Evolutionary conservation across 2,797 vertebrate genomes (phyloP), one percentile per base, ranked within the genome.

Genomic region (Anisognathus igniventris): DNA sequence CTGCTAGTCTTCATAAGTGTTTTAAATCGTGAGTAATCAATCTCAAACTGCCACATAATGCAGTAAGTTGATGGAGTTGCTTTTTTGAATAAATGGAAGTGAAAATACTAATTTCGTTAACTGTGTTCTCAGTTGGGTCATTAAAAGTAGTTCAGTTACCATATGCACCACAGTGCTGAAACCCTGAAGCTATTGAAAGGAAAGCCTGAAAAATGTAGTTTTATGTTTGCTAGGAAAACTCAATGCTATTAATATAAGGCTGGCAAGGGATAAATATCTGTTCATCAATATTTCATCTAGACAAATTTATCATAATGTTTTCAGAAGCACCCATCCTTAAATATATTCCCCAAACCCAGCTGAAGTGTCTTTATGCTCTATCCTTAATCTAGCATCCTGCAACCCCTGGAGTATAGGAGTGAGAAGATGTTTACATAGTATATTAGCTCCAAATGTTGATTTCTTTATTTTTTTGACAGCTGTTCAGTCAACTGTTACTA

Each of bases 241-340:
- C 28, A 44, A 4, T 75, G 33, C 42, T 74, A 18, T 82, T 75
- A 84, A 37, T 67, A 5, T 81, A 89, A 90, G 51, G 13, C 48
- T 89, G 50, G 56, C 1, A 4, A 82, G 47, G 74, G 64, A 79
- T 82, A 68, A 62, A 78, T 91, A 54, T 66, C 56, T 65, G 62
- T 72, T 79, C 62, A 94, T 93, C 94, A 92, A 42, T 90, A 76
- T 95, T 96, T 96, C 28, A 79, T 92, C 88, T 77, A 81, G 53
- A 92, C 80, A 79, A 89, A 66, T 84, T 71, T 79, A 73, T 95
- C 25, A 78, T 78, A 21, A 67, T 80, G 79, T 71, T 45, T 91
- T 72, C 79, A 81, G 88, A 86, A 92, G 67, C 62, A 83, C 22
- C 68, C 58, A 76, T 76, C 80, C 70, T 78, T 94, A 90, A 67